phyloP scores from a whole-genome alignment of 1,140 invertebrate species.

The Neotoxoptera formosana region DNA sequence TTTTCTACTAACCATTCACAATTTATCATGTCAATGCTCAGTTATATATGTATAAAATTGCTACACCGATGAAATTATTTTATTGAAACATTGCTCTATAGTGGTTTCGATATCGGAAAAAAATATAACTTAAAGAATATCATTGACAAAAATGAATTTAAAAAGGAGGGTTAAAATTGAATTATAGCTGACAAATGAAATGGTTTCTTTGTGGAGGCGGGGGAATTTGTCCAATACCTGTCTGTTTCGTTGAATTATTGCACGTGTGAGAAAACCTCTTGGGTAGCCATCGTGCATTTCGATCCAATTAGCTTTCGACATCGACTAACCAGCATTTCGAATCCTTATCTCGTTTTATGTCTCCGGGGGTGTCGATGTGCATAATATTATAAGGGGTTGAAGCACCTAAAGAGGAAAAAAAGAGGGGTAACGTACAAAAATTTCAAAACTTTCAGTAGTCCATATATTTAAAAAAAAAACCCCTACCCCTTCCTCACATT shows the following conservation, averaged over 20 bases:
- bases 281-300: conserved; percentile 44
- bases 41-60: background rate
- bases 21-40: background rate
- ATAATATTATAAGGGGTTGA: background rate
- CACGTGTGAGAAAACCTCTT: conserved; percentile 41
- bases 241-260: conserved; percentile 52
- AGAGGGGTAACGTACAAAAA: background rate
- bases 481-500: no score
- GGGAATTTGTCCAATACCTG: conserved; percentile 45
- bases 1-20: background rate
- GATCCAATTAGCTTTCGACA: conserved; percentile 51
- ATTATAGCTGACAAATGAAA: conserved; percentile 52
- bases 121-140: background rate
- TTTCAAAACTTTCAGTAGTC: background rate
- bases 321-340: conserved; percentile 38
- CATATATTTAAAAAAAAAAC: background rate
- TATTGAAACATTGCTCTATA: conserved; percentile 18
- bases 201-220: background rate
- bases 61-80: background rate
- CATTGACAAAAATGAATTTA: conserved; percentile 22
- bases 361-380: background rate
- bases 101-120: background rate
- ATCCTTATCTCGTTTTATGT: conserved; percentile 14
- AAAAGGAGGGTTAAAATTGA: conserved; percentile 32
- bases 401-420: background rate